A percentile compares a stretch with the other conserved stretches of the same genome.
These are phyloP conservation scores for Epinotia brunnichana DNA, from an alignment of 2,888 invertebrate species.

Conservation along the genomic window DNA sequence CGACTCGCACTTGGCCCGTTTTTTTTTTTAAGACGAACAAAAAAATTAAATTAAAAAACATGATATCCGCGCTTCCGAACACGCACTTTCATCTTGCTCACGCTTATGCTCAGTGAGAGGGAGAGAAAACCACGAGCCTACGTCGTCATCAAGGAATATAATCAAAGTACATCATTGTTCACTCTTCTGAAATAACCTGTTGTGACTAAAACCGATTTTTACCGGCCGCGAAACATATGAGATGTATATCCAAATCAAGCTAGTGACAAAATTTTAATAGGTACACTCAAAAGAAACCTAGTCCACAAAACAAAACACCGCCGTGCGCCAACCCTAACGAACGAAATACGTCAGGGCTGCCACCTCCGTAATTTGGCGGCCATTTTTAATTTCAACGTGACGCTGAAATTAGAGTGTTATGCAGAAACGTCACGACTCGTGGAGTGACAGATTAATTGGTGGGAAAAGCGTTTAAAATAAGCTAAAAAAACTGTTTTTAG, in stretches of 20 bases:
- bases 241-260: background rate
- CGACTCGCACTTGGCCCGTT: no score
- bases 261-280: background rate
- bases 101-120: no score
- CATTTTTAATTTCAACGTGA: constrained; percentile 15
- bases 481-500: background rate
- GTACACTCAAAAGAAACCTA: background rate
- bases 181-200: no score
- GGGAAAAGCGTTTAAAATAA: background rate
- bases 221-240: no score
- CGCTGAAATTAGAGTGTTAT: constrained; percentile 15
- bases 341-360: constrained; percentile 4
- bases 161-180: no score
- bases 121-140: no score
- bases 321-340: constrained; percentile 8
- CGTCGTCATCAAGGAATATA: no score
- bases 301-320: background rate
- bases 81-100: no score
- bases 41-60: no score
- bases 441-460: constrained; percentile 13
- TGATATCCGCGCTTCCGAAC: no score
- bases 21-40: no score
- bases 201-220: no score
- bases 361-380: constrained; percentile 5
- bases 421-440: background rate